Base-by-base conservation (phyloP, 1,140 invertebrate genomes). In the Papilio xuthus region DNA sequence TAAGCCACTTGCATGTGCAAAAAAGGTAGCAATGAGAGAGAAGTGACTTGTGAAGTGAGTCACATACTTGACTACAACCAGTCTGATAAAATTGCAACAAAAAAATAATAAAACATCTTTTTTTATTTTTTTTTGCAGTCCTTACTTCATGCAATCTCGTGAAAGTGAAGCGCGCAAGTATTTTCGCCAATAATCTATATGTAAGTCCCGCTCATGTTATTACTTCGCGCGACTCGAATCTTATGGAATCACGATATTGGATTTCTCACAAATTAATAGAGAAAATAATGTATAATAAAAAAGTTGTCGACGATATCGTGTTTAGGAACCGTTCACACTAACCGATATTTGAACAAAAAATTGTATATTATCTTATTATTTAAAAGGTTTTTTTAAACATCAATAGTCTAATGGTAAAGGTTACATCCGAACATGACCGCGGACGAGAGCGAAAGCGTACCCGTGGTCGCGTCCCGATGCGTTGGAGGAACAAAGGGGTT, bases 161-260 rank as follows among this genome's bases (percentile, higher is more conserved):
- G 63, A 79, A 72, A 79, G 78, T 83, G 78, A 70, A 79, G 77
- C 79, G 79, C 28, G 79, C 80, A 80, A 84, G 83, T 80, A 84
- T 86, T 85, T 85, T 86, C 82, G 79, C 85, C 85, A 87, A 89
- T 87, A 87, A 87, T 86, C 80, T 86, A 73, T 81, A 79, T 84
- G 79, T 80, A 77, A 82, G 80, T 78, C 80, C 28, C 83, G 81
- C 73, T 80, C 78, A 82, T 72, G 70, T 82, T 79, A 72, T 81
- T 76, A 60, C 78, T 77, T 72, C 56, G 75, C 79, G 80, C 78
- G 77, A 78, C 47, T 73, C 78, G 63, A 60, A 71, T 71, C 32
- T 77, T 72, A 77, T 80, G 78, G 80, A 69, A 81, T 77, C 73
- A 71, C 77, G 78, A 78, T 44, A 73, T 78, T 69, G 74, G 47